Evolutionary conservation across 2,888 invertebrate species (phyloP), one percentile per base, ranked within the genome.

Genomic region (Drosophila demipolita): DNA sequence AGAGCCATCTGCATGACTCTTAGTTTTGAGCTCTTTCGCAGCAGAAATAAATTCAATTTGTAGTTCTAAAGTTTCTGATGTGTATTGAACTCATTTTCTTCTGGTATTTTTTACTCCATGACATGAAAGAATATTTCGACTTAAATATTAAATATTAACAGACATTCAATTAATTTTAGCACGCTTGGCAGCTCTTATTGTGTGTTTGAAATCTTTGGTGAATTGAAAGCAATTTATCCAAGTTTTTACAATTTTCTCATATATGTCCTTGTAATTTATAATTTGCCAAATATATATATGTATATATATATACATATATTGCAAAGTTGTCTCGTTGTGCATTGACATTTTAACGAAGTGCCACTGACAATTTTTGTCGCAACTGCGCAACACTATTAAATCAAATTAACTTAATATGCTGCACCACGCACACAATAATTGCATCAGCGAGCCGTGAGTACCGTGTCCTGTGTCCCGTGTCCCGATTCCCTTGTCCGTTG

Each of bases 351-450:
- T 38, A 42, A 58, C 58, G 62, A 61, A 26, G 71, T 78, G 71
- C 54, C 53, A 64, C 57, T 42, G 60, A 50, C 48, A 55, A 20
- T 54, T 45, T 58, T 65, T 53, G 26, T 33, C 36, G 29, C 32
- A 17, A 17, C 40, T 48, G 42, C 45, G 42, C 52, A 49, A 48
- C 60, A 63, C 57, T 78, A 82, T 84, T 87, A 81, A 84, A 87
- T 85, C 71, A 87, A 84, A 85, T 87, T 70, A 83, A 84, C 55
- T 76, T 84, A 75, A 84, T 79, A 87, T 87, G 75, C 79, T 74
- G 81, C 78, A 73, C 64, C 71, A 54, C 72, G 69, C 73, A 80
- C 78, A 84, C 85, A 87, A 87, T 87, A 80, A 75, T 76, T 81
- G 78, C 87, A 87, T 87, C 84, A 78, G 73, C 66, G 76, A 59